Evolutionary conservation across 2,888 invertebrate species (phyloP).

Genomic region (Labia minor): DNA sequence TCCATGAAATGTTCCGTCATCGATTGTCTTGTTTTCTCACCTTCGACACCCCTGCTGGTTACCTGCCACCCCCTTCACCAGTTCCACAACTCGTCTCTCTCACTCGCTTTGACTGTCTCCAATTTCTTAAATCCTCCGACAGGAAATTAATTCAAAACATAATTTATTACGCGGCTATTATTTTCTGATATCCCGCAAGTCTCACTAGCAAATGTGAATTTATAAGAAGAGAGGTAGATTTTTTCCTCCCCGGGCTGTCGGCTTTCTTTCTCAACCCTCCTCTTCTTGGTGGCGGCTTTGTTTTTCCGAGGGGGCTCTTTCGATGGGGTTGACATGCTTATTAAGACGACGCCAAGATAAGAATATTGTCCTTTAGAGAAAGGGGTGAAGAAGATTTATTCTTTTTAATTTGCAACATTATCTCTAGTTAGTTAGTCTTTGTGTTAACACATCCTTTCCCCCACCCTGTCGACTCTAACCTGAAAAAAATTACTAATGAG

Average conservation of each 20-base stretch:
- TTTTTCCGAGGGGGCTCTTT: background rate
- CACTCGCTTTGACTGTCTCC: too few species aligned
- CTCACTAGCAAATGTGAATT: constrained; percentile 4
- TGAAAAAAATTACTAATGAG: constrained; percentile 20
- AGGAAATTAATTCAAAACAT: constrained; percentile 1
- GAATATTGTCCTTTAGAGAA: constrained; percentile 13
- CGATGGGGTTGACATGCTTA: constrained; percentile 13
- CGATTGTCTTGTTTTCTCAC: too few species aligned
- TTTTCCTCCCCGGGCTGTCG: background rate
- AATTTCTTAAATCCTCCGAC: background rate
- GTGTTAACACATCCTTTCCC: constrained; percentile 13
- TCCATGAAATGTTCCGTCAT: too few species aligned
- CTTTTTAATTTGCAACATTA: constrained; percentile 13
- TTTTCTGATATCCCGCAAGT: background rate
- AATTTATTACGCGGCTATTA: background rate
- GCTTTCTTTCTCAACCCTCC: background rate
- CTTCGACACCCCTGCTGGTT: too few species aligned
- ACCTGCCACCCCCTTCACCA: too few species aligned
- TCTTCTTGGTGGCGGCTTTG: background rate
- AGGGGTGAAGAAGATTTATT: constrained; percentile 13
- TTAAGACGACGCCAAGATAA: constrained; percentile 7
- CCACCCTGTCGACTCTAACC: background rate
- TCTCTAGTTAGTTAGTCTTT: constrained; percentile 13
- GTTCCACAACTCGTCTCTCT: too few species aligned
- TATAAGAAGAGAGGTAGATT: background rate